Evolutionary conservation across 2,113 vertebrate genomes (phyloP), one percentile per base, ranked within the genome.

Genomic region (Ceratotherium simum): DNA sequence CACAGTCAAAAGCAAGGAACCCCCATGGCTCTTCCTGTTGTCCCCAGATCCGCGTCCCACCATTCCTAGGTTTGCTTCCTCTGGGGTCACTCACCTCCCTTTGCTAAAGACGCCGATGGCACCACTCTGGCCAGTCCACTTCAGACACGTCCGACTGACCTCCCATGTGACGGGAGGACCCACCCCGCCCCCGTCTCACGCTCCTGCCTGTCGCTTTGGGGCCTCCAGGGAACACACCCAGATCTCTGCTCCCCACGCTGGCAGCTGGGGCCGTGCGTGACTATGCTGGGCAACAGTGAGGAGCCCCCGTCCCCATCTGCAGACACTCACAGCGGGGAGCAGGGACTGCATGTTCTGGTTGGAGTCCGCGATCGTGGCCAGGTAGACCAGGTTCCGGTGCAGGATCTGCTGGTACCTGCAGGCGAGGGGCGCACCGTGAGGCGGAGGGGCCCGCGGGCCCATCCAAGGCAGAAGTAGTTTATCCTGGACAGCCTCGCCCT

Each of bases 341-440:
- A 99, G 97, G 4, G 99, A 99, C 99, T 99, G 99, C 99, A 99
- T 99, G 98, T 99, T 99, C 99, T 99, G 99, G 98, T 99, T 99
- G 70, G 99, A 99, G 97, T 99, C 99, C n/a, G 99, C 99, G 98
- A 99, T 99, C 42, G 99, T 99, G 94, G 99, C 99, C 98, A 99
- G 98, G 97, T 99, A 99, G 95, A 99, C 99, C 97, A 99, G 98
- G 97, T 99, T 99, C 99, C 99, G 99, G 99, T 99, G 99, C 98
- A 99, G 99, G 98, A 99, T 99, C 99, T 99, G 99, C 99, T 99
- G 99, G 98, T 99, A 99, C 98, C 99, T 99, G 98, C 31, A 84
- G 87, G 97, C 0, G 0, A 39, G n/a, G 8, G 27, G 54, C 0
- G 0, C 0, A 0, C 0, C 0, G 1, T 48, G 81, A 65, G 65